Base-by-base conservation (phyloP, 2,797 vertebrate genomes). In the Esox lucius region DNA sequence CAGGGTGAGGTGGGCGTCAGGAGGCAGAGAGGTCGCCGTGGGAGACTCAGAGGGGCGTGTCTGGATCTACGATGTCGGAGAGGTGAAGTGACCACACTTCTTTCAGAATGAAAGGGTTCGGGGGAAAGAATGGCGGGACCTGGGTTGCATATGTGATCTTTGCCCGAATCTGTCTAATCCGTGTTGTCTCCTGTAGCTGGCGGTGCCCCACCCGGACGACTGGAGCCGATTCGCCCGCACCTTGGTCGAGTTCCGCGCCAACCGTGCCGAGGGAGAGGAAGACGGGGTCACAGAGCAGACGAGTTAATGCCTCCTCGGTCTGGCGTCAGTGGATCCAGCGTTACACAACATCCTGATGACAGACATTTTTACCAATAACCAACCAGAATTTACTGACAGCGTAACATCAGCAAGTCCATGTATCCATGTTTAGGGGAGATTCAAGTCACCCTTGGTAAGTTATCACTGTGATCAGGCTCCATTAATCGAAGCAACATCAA, bases 1-100 rank as follows among this genome's bases (percentile, higher is more conserved):
- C 82, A 93, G 94, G 12, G 95, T 96, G 53, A 94, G 93, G 49
- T 96, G 95, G 95, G 93, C 93, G 53, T 93, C 95, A 69, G 93
- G 91, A 42, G 95, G 95, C 66, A 94, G 93, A 80, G 95, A 96
- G 83, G 94, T 96, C 15, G 95, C 95, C 0, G 95, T 95, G 13
- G 95, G 95, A 1, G 95, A 96, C 78, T 96, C 95, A 1, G 95
- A 96, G 85, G 95, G 95, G 61, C 94, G 92, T 3, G 93, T 96
- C 76, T 96, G 95, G 95, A 92, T 96, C 88, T 96, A 96, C 46
- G 95, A 96, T 7, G 95, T 96, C 28, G 94, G 95, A 91, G 95
- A 96, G 95, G 95, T 96, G 94, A 82, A 33, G 65, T 59, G 16
- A 64, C 67, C 0, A 26, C 56, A 24, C 11, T 59, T 11, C 26